Conservation (phyloP, 2,888 invertebrate genomes). For the Phrixothrix hirtus region DNA sequence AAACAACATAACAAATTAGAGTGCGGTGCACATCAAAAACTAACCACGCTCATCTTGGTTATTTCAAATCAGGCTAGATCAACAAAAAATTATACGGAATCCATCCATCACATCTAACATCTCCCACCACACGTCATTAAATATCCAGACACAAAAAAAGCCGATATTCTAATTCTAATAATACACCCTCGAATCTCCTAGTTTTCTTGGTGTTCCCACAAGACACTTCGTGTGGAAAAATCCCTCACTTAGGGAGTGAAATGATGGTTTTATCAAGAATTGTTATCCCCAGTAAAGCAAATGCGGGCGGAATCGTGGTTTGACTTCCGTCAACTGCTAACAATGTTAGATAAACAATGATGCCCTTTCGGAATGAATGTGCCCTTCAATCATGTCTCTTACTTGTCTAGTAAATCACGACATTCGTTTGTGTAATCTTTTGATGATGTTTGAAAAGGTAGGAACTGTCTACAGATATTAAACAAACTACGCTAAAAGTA, state of each 20-base stretch:
- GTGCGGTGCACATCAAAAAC: neutral
- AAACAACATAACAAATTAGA: neutral
- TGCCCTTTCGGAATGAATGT: constrained; percentile 29
- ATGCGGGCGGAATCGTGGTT: constrained; percentile 29
- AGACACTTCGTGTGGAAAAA: constrained; percentile 18
- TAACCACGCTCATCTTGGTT: too few relatives aligned
- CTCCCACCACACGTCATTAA: constrained; percentile 13
- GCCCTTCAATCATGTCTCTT: constrained; percentile 33
- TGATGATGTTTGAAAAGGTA: constrained; percentile 15
- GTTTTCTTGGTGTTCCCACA: neutral
- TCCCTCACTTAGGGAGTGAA: constrained; percentile 22
- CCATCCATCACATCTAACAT: constrained; percentile 8
- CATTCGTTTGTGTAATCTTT: constrained; percentile 35
- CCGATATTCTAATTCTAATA: constrained; percentile 22
- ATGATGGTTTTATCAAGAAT: constrained; percentile 28
- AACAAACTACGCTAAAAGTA: neutral
- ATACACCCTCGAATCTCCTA: constrained; percentile 1
- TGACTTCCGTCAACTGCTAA: constrained; percentile 34
- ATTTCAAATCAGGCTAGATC: too few relatives aligned
- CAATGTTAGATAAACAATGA: constrained; percentile 34
- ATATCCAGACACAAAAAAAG: constrained; percentile 16
- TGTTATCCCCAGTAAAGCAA: constrained; percentile 21
- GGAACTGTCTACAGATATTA: neutral
- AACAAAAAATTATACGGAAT: neutral
- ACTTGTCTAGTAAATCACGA: constrained; percentile 32